Evolutionary conservation across 2,888 invertebrate species (phyloP).

Genomic region (Watsonalla binaria): DNA sequence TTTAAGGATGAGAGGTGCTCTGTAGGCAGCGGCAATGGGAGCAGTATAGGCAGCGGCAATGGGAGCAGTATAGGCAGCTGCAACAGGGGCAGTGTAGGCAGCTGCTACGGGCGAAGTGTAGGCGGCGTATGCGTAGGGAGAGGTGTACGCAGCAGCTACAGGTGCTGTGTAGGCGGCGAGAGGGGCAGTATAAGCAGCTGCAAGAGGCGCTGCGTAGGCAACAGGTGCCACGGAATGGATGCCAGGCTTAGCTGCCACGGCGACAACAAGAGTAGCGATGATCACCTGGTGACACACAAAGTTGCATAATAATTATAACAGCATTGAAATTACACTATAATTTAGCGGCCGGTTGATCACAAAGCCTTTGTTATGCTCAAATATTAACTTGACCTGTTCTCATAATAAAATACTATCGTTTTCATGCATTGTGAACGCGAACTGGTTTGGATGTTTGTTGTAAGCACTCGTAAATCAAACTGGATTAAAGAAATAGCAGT

Average conservation of each 20-base stretch:
- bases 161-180: constrained; percentile 32
- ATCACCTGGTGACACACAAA: constrained; percentile 38
- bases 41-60: constrained; percentile 44
- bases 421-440: not conserved
- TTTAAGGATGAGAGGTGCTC: constrained; percentile 33
- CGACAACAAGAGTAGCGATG: constrained; percentile 53
- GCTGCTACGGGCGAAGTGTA: constrained; percentile 35
- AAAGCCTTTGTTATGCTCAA: not conserved
- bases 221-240: constrained; percentile 43
- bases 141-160: constrained; percentile 37
- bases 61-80: constrained; percentile 43
- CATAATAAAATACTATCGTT: not conserved
- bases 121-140: constrained; percentile 35
- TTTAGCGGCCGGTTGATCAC: not conserved
- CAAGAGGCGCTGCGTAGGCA: constrained; percentile 24
- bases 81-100: constrained; percentile 32
- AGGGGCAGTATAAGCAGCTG: constrained; percentile 2
- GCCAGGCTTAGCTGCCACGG: constrained; percentile 65
- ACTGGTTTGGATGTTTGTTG: not conserved
- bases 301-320: not conserved
- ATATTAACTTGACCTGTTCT: not conserved
- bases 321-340: not conserved
- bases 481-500: no score
- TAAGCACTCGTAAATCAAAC: no score
- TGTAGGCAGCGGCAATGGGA: constrained; percentile 55